Evolutionary conservation across 2,113 vertebrate genomes (phyloP).

Genomic region (Cavia porcellus): DNA sequence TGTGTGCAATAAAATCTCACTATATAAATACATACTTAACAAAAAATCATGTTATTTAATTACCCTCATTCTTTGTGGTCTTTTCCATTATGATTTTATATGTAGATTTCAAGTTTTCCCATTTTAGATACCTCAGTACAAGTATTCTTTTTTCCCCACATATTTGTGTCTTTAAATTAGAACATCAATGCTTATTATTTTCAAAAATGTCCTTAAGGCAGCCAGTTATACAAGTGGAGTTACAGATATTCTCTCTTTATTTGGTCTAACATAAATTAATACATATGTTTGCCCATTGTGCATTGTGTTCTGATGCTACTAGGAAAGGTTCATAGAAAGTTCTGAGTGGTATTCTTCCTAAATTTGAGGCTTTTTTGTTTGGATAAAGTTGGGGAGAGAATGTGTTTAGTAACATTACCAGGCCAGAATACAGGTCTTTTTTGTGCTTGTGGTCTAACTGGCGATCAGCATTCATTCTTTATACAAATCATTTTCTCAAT

Average conservation of each 20-base stretch:
- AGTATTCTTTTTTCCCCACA: neutral
- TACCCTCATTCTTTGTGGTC: neutral
- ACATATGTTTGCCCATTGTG: neutral
- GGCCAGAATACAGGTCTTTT: neutral
- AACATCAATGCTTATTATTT: neutral
- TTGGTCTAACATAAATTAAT: neutral
- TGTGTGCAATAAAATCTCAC: neutral
- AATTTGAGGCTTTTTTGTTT: neutral
- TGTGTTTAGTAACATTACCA: neutral
- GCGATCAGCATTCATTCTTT: neutral
- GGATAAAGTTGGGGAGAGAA: neutral
- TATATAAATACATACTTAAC: neutral
- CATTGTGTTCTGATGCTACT: neutral
- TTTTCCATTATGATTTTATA: neutral
- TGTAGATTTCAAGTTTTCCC: neutral
- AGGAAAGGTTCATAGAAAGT: neutral
- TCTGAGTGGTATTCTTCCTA: constrained; percentile 6
- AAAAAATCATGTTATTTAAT: neutral
- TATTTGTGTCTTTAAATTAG: neutral
- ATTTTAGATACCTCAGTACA: neutral
- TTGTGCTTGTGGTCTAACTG: neutral
- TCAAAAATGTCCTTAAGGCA: neutral
- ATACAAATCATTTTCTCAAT: neutral
- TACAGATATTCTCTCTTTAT: neutral
- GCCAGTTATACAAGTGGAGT: neutral